A percentile compares a stretch with the other conserved stretches of the same genome.
Evolutionary conservation across 2,888 invertebrate genomes (phyloP).

Genomic region (Anoncus sp.): DNA sequence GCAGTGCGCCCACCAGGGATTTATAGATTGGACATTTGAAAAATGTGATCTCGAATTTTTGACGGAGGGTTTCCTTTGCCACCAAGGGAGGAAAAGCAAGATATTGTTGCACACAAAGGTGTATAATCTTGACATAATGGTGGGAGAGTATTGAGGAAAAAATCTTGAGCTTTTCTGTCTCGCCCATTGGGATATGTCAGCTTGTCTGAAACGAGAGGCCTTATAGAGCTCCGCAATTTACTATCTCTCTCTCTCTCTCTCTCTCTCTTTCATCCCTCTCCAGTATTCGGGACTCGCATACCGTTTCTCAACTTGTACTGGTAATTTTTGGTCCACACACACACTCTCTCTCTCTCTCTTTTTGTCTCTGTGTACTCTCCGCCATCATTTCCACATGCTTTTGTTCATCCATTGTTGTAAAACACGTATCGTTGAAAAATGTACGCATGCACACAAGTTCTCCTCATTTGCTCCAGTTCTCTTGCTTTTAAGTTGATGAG

Average conservation of each 20-base stretch:
- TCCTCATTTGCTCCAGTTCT: conserved; percentile 26
- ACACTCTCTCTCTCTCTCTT: not conserved
- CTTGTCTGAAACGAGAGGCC: not conserved
- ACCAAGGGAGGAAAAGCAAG: conserved; percentile 10
- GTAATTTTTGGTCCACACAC: conserved; percentile 32
- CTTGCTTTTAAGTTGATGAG: conserved; percentile 78
- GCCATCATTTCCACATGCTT: conserved; percentile 25
- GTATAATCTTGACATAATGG: not conserved
- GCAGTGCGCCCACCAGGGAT: conserved; percentile 18
- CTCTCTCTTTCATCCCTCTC: conserved; percentile 16
- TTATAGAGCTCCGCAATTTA: conserved; percentile 6
- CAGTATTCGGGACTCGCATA: conserved; percentile 31
- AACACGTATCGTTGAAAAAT: conserved; percentile 2
- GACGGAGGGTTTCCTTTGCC: conserved; percentile 1
- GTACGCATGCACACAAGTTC: not conserved
- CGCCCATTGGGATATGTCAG: conserved; percentile 23
- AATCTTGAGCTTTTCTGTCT: conserved; percentile 29
- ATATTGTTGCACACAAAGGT: conserved; percentile 1
- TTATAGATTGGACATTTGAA: conserved; percentile 48
- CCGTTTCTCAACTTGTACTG: not conserved
- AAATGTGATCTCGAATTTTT: conserved; percentile 42
- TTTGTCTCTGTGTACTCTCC: not conserved
- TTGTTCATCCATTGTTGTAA: not conserved
- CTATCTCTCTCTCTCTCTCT: no score
- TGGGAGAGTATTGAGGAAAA: conserved; percentile 4